Evolutionary conservation across 2,797 vertebrate genomes (phyloP).

Genomic region (Falco columbarius): DNA sequence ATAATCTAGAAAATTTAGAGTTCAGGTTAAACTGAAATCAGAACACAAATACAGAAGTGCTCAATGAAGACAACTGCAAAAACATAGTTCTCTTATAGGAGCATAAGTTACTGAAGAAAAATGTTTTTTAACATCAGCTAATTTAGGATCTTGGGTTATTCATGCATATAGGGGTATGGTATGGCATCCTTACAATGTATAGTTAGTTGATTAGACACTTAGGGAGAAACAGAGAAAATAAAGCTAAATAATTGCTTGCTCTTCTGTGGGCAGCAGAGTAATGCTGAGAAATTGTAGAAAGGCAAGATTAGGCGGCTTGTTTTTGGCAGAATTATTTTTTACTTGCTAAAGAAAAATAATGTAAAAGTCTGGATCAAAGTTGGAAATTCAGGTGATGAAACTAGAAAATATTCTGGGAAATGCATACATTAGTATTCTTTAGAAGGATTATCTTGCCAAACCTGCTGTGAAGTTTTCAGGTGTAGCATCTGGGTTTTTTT

Average conservation of each 20-base stretch:
- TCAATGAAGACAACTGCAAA: background rate
- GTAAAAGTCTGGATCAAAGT: background rate
- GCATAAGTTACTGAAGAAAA: background rate
- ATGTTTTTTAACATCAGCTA: background rate
- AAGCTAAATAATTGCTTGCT: background rate
- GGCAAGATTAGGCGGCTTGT: background rate
- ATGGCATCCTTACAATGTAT: background rate
- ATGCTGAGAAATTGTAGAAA: background rate
- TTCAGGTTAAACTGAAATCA: background rate
- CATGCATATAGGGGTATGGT: background rate
- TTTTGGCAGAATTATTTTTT: background rate
- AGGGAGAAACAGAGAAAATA: background rate
- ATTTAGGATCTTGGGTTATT: background rate
- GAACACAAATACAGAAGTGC: background rate
- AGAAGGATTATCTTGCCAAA: background rate
- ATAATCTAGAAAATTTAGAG: background rate
- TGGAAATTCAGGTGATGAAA: background rate
- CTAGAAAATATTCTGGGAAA: background rate
- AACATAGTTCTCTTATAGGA: background rate
- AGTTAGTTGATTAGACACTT: background rate
- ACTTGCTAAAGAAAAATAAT: background rate
- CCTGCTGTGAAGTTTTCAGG: background rate
- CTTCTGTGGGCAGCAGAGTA: background rate
- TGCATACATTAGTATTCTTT: background rate
- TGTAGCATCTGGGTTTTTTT: background rate